A percentile compares a stretch with the other conserved stretches of the same genome.
Conservation (phyloP, 2,797 vertebrate genomes). For the Lophotriccus pileatus region DNA sequence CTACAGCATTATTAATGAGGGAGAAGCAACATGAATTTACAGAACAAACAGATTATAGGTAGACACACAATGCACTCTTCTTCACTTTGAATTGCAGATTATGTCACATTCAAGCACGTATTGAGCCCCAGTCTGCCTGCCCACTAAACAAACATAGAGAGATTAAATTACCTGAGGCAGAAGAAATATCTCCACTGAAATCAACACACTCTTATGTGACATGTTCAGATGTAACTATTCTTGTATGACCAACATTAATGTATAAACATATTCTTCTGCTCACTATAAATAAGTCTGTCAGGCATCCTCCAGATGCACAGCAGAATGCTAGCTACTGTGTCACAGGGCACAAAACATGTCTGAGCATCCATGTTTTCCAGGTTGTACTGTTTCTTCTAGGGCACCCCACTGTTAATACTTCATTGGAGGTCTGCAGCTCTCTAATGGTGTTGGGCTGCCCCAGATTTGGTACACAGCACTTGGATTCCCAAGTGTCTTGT, state of each 20-base stretch:
- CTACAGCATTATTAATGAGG: neutral
- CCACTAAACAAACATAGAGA: neutral
- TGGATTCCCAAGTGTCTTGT: neutral
- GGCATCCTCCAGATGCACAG: neutral
- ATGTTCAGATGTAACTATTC: neutral
- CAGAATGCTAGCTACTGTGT: neutral
- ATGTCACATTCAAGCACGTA: neutral
- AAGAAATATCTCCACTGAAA: neutral
- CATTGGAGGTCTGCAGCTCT: neutral
- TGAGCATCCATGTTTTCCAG: neutral
- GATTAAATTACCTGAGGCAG: neutral
- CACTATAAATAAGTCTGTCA: neutral
- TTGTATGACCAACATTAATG: neutral
- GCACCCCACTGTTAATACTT: neutral
- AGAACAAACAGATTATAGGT: neutral
- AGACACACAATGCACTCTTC: neutral
- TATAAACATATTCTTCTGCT: neutral
- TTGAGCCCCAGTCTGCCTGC: neutral
- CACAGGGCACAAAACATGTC: neutral
- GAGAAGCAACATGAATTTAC: neutral
- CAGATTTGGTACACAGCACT: neutral
- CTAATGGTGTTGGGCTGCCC: rapidly evolving
- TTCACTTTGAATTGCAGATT: neutral
- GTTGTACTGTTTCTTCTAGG: neutral
- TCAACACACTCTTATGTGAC: neutral